Evolutionary conservation across 1,140 invertebrate genomes (phyloP).

Genomic region (Cryptotermes secundus): DNA sequence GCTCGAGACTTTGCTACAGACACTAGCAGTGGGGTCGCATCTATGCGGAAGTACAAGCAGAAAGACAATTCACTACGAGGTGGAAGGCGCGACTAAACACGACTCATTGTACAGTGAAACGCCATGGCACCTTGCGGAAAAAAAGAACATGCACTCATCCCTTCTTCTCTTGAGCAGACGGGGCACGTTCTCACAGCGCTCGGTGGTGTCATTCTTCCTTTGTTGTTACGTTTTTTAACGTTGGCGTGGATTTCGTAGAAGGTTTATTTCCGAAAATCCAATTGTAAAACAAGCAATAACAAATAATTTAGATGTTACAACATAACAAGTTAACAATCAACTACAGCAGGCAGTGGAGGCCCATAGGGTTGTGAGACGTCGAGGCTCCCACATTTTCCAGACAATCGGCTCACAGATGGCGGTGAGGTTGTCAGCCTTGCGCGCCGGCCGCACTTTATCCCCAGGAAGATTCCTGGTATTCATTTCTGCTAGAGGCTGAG

Average conservation of each 20-base stretch:
- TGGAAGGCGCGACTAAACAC: conserved; percentile 6
- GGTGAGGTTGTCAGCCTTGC: no score
- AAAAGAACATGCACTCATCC: not conserved
- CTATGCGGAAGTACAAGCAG: not conserved
- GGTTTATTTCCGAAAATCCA: conserved; percentile 3
- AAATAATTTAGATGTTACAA: not conserved
- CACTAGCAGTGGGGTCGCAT: not conserved
- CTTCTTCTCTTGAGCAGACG: not conserved
- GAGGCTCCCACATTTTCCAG: no score
- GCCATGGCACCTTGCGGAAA: not conserved
- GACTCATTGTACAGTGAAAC: not conserved
- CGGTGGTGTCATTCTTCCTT: not conserved
- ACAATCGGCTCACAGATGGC: no score
- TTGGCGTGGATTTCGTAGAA: not conserved
- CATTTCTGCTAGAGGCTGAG: no score
- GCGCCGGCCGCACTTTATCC: no score
- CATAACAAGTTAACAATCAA: no score
- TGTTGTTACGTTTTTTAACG: not conserved
- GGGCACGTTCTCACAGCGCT: not conserved
- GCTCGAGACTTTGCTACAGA: no score
- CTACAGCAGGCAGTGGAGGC: no score
- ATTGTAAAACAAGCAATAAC: not conserved
- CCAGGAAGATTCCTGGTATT: no score
- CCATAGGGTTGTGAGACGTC: no score
- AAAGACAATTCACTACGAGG: not conserved